Evolutionary conservation across 2,888 invertebrate species (phyloP).

Genomic region (Chrysina gloriosa): DNA sequence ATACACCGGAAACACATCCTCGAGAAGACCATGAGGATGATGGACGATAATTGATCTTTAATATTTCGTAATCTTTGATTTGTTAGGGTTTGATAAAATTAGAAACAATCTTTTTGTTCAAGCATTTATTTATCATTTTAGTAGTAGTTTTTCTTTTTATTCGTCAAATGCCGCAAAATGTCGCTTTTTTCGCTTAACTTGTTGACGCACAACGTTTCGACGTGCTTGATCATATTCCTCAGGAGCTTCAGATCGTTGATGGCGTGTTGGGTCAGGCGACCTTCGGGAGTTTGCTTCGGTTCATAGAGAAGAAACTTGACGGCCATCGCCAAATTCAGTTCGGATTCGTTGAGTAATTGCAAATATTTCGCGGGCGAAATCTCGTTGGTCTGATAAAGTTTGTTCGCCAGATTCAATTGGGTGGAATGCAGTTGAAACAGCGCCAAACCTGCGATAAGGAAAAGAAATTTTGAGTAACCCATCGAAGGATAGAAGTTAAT

Average conservation of each 20-base stretch:
- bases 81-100: not conserved
- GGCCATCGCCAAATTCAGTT: slow-evolving; percentile 71
- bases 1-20: slow-evolving; percentile 42
- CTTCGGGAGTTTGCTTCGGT: slow-evolving; percentile 78
- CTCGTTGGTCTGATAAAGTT: slow-evolving; percentile 71
- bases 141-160: not conserved
- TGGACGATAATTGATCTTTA: slow-evolving; percentile 7
- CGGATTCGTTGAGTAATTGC: slow-evolving; percentile 70
- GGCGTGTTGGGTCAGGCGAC: slow-evolving; percentile 75
- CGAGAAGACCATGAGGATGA: slow-evolving; percentile 39
- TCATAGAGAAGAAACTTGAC: slow-evolving; percentile 77
- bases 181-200: slow-evolving; percentile 24
- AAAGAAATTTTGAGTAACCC: not conserved
- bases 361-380: slow-evolving; percentile 69
- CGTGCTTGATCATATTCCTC: slow-evolving; percentile 35
- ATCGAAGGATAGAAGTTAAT: too few species aligned
- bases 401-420: slow-evolving; percentile 73
- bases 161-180: not conserved
- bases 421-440: slow-evolving; percentile 81
- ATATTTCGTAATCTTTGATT: too few species aligned
- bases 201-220: slow-evolving; percentile 16
- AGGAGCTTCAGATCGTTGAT: slow-evolving; percentile 46
- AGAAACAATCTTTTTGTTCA: not conserved
- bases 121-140: not conserved
- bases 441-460: slow-evolving; percentile 72